These are phyloP conservation scores for Lampropteryx suffumata DNA, from an alignment of 2,888 invertebrate species.

Conservation along the genomic window DNA sequence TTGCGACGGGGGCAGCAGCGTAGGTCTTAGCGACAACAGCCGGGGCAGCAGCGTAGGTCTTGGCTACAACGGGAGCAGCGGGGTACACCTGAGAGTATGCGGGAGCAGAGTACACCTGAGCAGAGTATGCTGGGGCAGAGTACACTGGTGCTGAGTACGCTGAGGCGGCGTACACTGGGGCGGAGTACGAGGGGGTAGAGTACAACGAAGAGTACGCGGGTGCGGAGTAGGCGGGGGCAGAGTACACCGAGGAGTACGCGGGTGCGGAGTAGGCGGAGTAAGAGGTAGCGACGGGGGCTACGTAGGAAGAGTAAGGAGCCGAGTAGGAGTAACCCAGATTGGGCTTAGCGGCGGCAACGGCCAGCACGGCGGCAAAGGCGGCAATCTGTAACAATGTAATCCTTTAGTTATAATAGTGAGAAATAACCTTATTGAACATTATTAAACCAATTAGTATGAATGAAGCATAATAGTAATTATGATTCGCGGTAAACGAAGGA, in stretches of 20 bases:
- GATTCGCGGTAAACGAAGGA: too few species aligned
- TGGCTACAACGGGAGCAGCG: not conserved
- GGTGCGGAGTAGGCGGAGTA: constrained; percentile 32
- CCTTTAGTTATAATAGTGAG: too few species aligned
- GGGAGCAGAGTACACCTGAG: constrained; percentile 3
- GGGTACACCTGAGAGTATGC: not conserved
- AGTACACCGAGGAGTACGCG: constrained; percentile 29
- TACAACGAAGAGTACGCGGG: too few species aligned
- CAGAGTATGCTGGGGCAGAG: not conserved
- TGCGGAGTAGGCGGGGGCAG: too few species aligned
- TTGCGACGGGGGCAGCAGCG: constrained; percentile 10
- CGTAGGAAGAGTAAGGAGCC: constrained; percentile 16
- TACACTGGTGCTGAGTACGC: too few species aligned
- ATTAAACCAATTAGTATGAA: too few species aligned
- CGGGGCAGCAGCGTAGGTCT: constrained; percentile 9
- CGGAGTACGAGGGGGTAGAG: too few species aligned
- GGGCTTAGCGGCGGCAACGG: constrained; percentile 63
- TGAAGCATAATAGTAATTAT: too few species aligned
- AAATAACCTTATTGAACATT: too few species aligned
- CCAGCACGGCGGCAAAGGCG: constrained; percentile 49
- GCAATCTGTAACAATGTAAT: constrained; percentile 42
- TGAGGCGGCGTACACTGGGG: too few species aligned
- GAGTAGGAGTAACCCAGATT: constrained; percentile 20
- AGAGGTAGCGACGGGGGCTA: constrained; percentile 15
- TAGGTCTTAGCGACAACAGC: constrained; percentile 4